Evolutionary conservation across 1,140 invertebrate genomes (phyloP).

Genomic region (Sinonovacula constricta): DNA sequence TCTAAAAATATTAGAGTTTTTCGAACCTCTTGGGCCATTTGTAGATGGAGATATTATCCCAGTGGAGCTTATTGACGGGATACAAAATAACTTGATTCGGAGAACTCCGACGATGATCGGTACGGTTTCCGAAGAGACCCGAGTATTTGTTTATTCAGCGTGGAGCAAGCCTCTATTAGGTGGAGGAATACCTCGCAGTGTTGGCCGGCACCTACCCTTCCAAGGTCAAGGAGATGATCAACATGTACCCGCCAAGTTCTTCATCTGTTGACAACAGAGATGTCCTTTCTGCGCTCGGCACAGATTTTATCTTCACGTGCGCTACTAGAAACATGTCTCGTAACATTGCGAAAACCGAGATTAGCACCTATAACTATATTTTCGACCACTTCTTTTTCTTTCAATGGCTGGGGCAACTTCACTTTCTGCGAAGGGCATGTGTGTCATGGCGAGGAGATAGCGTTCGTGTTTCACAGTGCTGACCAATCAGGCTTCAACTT

Average conservation of each 20-base stretch:
- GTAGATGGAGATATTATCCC: slow-evolving; percentile 56
- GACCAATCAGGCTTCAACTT: slow-evolving; percentile 53
- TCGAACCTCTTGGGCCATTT: slow-evolving; percentile 63
- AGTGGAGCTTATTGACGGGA: slow-evolving; percentile 47
- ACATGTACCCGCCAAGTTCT: slow-evolving; percentile 45
- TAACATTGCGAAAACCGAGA: slow-evolving; percentile 22
- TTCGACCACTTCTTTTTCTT: slow-evolving; percentile 63
- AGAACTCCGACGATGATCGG: slow-evolving; percentile 60
- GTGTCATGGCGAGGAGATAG: slow-evolving; percentile 65
- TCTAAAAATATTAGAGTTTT: slow-evolving; percentile 59
- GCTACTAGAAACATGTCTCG: slow-evolving; percentile 52
- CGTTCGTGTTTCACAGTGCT: slow-evolving; percentile 62
- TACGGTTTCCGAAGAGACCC: slow-evolving; percentile 56
- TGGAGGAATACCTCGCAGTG: slow-evolving; percentile 42
- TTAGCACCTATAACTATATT: slow-evolving; percentile 49
- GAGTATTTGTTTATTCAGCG: slow-evolving; percentile 59
- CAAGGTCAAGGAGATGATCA: slow-evolving; percentile 33
- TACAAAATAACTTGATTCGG: slow-evolving; percentile 33
- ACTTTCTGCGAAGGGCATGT: slow-evolving; percentile 61
- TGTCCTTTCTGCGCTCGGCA: slow-evolving; percentile 47
- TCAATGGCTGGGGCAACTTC: slow-evolving; percentile 62
- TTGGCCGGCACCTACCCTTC: slow-evolving; percentile 51
- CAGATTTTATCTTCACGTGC: slow-evolving; percentile 62
- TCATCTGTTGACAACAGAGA: slow-evolving; percentile 52
- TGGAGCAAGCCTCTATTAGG: slow-evolving; percentile 49